Conservation (phyloP, 2,113 vertebrate species). For the Gnathonemus echidnorhynchus region DNA sequence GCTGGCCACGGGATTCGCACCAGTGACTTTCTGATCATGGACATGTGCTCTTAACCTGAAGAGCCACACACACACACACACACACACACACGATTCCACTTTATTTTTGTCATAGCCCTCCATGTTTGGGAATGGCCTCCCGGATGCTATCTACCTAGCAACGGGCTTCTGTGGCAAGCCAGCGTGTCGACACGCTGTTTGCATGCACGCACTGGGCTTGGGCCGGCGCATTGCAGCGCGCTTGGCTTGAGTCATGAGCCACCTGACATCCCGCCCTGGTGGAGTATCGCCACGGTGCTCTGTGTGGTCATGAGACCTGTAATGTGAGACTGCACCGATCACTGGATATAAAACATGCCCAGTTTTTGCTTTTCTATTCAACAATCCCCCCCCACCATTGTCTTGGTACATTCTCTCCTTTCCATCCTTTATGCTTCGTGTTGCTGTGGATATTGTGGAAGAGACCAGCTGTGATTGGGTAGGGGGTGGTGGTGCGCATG, state of each 20-base stretch:
- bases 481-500: not conserved
- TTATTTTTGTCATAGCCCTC: not conserved
- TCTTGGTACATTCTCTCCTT: constrained; percentile 25
- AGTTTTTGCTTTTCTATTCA: not conserved
- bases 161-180: not conserved
- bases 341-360: not conserved
- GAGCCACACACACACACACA: not conserved
- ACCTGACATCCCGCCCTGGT: not conserved
- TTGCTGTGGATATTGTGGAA: constrained; percentile 50
- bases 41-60: not conserved
- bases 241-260: not conserved
- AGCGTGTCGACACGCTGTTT: not conserved
- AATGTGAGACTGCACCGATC: not conserved
- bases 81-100: not conserved
- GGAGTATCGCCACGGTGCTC: not conserved
- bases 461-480: constrained; percentile 51
- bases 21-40: not conserved
- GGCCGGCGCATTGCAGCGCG: not conserved
- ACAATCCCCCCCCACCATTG: not conserved
- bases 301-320: not conserved
- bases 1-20: not conserved
- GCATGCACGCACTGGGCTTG: not conserved
- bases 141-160: not conserved
- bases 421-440: constrained; percentile 17
- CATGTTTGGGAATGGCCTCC: not conserved